These are phyloP conservation scores for Myripristis jacobus DNA, from an alignment of 2,797 vertebrate genomes.

Conservation along the genomic window DNA sequence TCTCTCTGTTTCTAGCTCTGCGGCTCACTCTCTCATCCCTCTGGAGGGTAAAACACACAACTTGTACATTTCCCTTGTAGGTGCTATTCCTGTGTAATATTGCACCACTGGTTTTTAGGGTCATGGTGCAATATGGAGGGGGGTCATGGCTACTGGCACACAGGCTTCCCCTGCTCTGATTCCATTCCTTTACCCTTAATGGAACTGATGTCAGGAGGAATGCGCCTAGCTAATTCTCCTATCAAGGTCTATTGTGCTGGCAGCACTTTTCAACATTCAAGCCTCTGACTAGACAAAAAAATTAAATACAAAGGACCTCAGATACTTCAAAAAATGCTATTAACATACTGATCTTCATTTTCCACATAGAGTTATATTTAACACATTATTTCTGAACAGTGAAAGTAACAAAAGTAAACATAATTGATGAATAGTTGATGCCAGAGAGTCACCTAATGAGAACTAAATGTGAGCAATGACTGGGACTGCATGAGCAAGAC, in stretches of 20 bases:
- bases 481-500: background rate
- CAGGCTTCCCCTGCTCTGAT: conserved; percentile 25
- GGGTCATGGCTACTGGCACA: conserved; percentile 37
- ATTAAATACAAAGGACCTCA: background rate
- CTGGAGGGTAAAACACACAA: conserved; percentile 45
- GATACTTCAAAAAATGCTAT: background rate
- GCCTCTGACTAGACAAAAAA: conserved; percentile 15
- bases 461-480: conserved; percentile 16
- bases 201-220: conserved; percentile 49
- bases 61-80: conserved; percentile 40
- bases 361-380: background rate
- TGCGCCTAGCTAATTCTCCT: conserved; percentile 24
- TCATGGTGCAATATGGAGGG: conserved; percentile 37
- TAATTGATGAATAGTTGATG: too few relatives aligned
- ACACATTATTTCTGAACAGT: too few relatives aligned
- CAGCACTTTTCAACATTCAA: conserved; percentile 25
- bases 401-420: background rate
- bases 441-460: too few relatives aligned
- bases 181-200: conserved; percentile 57
- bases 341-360: background rate
- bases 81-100: conserved; percentile 29
- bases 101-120: conserved; percentile 57
- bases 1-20: conserved; percentile 11
- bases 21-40: conserved; percentile 14
- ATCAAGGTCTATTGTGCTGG: conserved; percentile 50